phyloP scores from a whole-genome alignment of 2,113 vertebrate genomes.

The Gracilinanus agilis region DNA sequence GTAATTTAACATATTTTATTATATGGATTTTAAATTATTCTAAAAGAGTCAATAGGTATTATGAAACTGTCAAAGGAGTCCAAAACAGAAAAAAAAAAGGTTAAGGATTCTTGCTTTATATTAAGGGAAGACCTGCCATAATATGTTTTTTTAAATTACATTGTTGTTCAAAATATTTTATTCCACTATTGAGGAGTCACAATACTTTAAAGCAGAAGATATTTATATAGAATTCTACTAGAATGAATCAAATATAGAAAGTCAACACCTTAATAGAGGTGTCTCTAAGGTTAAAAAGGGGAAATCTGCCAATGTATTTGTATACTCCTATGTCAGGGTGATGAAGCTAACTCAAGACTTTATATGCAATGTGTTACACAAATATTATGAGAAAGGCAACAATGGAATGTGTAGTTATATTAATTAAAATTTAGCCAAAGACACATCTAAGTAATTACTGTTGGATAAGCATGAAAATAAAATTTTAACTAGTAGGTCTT shows the following conservation, averaged over 20 bases:
- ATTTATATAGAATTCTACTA: too few species aligned
- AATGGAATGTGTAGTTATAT: conserved; percentile 59
- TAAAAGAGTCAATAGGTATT: too few species aligned
- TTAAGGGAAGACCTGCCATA: too few species aligned
- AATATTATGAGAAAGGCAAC: conserved; percentile 63
- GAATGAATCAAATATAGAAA: too few species aligned
- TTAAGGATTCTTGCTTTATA: too few species aligned
- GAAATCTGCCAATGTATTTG: conserved; percentile 29
- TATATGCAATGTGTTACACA: conserved; percentile 56
- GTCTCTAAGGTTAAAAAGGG: neutral
- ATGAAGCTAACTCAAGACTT: conserved; percentile 31
- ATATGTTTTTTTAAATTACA: too few species aligned
- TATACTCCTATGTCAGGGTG: conserved; percentile 20
- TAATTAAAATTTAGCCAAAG: conserved; percentile 77
- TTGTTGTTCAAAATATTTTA: too few species aligned
- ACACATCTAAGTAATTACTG: conserved; percentile 61
- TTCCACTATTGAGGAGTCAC: neutral
- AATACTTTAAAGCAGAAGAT: conserved; percentile 3
- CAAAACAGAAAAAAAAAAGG: too few species aligned
- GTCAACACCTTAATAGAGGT: too few species aligned
- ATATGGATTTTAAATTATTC: too few species aligned
- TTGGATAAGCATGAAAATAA: conserved; percentile 65
- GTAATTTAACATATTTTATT: too few species aligned
- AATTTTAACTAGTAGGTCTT: conserved; percentile 50
- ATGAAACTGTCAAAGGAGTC: too few species aligned